phyloP scores from a whole-genome alignment of 2,113 vertebrate genomes.

The Carassius gibelio region DNA sequence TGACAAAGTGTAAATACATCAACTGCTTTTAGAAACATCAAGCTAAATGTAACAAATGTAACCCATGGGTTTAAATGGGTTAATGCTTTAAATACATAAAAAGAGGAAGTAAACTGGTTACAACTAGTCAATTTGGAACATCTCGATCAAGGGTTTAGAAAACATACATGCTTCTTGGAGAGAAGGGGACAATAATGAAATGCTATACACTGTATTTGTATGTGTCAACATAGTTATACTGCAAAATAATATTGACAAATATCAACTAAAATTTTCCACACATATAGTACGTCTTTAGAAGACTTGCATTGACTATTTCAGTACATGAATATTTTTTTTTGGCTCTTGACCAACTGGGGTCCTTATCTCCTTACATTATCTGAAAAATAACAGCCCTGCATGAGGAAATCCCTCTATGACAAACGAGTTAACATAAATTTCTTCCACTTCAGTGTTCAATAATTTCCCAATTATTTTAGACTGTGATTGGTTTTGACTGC shows the following conservation, averaged over 20 bases:
- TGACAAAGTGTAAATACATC: not conserved
- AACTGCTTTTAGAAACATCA: not conserved
- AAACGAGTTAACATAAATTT: not conserved
- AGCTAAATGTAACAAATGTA: not conserved
- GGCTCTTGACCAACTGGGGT: not conserved
- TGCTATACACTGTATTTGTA: not conserved
- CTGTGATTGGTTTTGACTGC: slow-evolving; percentile 21
- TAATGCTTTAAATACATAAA: not conserved
- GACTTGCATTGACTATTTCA: not conserved
- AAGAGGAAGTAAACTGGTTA: not conserved
- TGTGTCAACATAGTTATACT: not conserved
- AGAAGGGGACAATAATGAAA: not conserved
- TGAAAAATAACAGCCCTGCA: not conserved
- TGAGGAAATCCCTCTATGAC: not conserved
- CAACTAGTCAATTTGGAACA: not conserved
- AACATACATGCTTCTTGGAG: not conserved
- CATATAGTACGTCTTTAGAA: not conserved
- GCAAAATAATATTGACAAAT: not conserved
- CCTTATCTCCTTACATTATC: not conserved
- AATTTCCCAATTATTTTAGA: slow-evolving; percentile 37
- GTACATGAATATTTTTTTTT: not conserved
- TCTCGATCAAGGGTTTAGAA: not conserved
- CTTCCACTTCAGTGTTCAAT: slow-evolving; percentile 11
- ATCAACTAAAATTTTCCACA: not conserved
- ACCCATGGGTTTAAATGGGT: not conserved